phyloP scores from a whole-genome alignment of 2,888 invertebrate genomes.

The Agrochola circellaris region DNA sequence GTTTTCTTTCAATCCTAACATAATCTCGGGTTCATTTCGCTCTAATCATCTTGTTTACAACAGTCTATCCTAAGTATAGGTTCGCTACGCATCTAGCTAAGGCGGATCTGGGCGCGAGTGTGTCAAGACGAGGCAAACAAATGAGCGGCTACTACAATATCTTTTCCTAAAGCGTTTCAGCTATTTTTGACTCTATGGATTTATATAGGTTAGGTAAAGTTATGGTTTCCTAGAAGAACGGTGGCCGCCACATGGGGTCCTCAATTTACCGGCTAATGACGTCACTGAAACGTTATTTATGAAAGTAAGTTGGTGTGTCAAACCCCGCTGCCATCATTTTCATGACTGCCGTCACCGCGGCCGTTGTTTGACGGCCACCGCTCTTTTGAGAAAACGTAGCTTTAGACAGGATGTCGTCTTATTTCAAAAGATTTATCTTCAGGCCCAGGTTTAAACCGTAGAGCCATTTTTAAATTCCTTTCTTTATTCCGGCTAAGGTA shows the following conservation, averaged over 20 bases:
- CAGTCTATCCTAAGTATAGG: neutral
- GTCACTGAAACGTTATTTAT: too few relatives aligned
- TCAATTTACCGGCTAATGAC: too few relatives aligned
- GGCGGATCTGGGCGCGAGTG: neutral
- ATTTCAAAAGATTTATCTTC: neutral
- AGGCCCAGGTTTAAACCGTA: neutral
- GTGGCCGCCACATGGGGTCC: too few relatives aligned
- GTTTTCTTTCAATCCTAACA: neutral
- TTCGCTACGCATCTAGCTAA: neutral
- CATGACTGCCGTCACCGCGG: neutral
- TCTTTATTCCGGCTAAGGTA: neutral
- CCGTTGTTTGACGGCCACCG: neutral
- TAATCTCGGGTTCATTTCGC: neutral
- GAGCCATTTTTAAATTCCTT: neutral
- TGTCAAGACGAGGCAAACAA: neutral
- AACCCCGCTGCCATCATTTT: too few relatives aligned
- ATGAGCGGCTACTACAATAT: neutral
- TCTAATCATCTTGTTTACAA: slow-evolving; percentile 1
- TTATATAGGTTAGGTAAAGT: neutral
- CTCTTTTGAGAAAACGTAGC: too few relatives aligned
- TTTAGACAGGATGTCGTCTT: neutral
- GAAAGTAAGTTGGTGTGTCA: too few relatives aligned
- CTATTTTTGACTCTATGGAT: neutral
- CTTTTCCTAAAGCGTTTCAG: neutral
- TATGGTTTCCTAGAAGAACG: neutral